Percentiles rank a stretch among this genome's conserved stretches.
phyloP scores from a whole-genome alignment of 2,888 invertebrate genomes.

The Antitype chi region DNA sequence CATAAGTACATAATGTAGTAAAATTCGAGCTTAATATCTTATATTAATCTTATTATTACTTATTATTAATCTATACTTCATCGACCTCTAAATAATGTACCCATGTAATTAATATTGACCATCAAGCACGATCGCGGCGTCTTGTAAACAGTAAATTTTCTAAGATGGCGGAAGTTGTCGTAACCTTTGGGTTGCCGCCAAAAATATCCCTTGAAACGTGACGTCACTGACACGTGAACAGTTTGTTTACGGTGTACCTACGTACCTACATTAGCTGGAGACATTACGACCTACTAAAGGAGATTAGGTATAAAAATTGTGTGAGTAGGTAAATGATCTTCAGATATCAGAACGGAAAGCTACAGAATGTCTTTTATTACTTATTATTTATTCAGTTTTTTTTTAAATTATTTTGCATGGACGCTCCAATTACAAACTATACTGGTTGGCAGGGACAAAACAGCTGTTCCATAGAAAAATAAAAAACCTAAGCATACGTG shows the following conservation, averaged over 20 bases:
- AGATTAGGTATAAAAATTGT: conserved; percentile 7
- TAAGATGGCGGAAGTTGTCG: conserved; percentile 40
- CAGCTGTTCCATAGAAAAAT: too few species aligned
- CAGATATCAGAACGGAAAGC: background rate
- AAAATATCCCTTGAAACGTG: conserved; percentile 53
- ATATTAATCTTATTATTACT: background rate
- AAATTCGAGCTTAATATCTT: background rate
- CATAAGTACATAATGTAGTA: background rate
- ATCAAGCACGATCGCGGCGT: background rate
- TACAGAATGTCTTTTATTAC: background rate
- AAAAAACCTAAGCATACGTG: too few species aligned
- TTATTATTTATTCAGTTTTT: background rate
- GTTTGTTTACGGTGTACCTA: conserved; percentile 36
- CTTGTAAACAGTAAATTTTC: conserved; percentile 31
- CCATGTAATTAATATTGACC: background rate
- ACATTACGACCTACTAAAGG: conserved; percentile 31
- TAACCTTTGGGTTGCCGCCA: conserved; percentile 59
- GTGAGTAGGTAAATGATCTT: background rate
- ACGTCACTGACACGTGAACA: conserved; percentile 30
- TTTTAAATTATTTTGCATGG: background rate
- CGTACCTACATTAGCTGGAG: conserved; percentile 20
- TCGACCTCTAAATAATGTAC: conserved; percentile 3
- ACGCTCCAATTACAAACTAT: background rate
- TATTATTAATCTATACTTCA: background rate
- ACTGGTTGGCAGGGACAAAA: too few species aligned